Evolutionary conservation across 2,888 invertebrate species (phyloP).

Genomic region (Watsonalla binaria): DNA sequence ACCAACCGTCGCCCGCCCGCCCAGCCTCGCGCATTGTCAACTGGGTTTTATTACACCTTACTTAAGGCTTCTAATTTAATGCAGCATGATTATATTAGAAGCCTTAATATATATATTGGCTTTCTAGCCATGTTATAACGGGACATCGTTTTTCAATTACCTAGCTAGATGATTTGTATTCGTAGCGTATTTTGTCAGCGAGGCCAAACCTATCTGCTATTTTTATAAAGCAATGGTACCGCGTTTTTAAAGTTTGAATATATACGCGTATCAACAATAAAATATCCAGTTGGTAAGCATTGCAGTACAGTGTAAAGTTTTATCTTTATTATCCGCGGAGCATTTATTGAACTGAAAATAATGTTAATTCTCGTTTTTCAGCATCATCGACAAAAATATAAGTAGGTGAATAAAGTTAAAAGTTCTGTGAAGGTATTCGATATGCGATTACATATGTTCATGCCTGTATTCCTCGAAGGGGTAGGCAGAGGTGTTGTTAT

Average conservation of each 20-base stretch:
- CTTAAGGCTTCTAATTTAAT: not conserved
- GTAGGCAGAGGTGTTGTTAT: too few species aligned
- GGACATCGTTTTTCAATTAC: constrained; percentile 2
- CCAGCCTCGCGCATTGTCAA: not conserved
- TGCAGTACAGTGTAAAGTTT: not conserved
- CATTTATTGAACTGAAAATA: not conserved
- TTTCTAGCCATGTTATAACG: not conserved
- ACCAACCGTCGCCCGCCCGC: not conserved
- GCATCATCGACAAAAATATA: too few species aligned
- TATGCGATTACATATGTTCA: too few species aligned
- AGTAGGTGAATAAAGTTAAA: too few species aligned
- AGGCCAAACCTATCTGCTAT: not conserved
- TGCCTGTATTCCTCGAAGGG: too few species aligned
- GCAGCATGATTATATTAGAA: not conserved
- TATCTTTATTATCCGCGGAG: not conserved
- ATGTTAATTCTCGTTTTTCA: not conserved
- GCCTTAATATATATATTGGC: too few species aligned
- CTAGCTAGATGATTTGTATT: not conserved
- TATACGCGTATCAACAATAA: constrained; percentile 1
- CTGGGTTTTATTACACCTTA: not conserved
- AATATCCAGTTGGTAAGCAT: not conserved
- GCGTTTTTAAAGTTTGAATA: not conserved
- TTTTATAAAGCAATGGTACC: not conserved
- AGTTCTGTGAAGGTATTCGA: too few species aligned
- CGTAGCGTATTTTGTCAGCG: not conserved